These are phyloP conservation scores for Andrena minutula DNA, from an alignment of 2,888 invertebrate species.

Conservation along the genomic window DNA sequence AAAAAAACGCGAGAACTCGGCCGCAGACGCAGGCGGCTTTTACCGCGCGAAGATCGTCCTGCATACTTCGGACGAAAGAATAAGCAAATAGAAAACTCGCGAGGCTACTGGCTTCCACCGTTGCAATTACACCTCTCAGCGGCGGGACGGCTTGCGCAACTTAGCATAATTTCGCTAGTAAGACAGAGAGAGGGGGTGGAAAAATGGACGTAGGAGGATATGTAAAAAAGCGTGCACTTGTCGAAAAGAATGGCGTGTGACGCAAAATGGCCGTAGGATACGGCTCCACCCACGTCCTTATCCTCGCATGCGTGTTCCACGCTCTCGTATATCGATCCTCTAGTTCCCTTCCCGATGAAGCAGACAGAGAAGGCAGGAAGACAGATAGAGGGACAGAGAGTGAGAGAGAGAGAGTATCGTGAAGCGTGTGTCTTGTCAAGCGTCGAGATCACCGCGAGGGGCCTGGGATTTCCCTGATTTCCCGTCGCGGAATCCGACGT, in stretches of 20 bases:
- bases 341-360: slow-evolving; percentile 45
- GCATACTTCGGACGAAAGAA: slow-evolving; percentile 66
- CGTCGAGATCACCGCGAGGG: slow-evolving; percentile 66
- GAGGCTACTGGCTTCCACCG: slow-evolving; percentile 17
- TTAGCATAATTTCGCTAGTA: slow-evolving; percentile 42
- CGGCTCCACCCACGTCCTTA: slow-evolving; percentile 72
- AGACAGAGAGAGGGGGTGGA: neutral
- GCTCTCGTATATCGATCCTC: slow-evolving; percentile 64
- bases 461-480: slow-evolving; percentile 46
- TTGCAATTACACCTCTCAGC: slow-evolving; percentile 54
- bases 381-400: slow-evolving; percentile 13
- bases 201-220: slow-evolving; percentile 3
- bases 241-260: slow-evolving; percentile 48
- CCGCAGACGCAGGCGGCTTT: slow-evolving; percentile 36
- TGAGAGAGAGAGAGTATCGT: slow-evolving; percentile 16
- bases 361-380: slow-evolving; percentile 2
- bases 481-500: slow-evolving; percentile 10
- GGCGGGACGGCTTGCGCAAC: slow-evolving; percentile 49
- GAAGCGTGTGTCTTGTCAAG: slow-evolving; percentile 51
- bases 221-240: slow-evolving; percentile 7
- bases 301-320: slow-evolving; percentile 72
- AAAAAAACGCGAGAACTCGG: neutral
- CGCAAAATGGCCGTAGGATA: slow-evolving; percentile 68
- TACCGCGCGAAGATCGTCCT: slow-evolving; percentile 45
- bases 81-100: slow-evolving; percentile 70